Conservation (phyloP, 2,113 vertebrate species). For the Rhinoderma darwinii region DNA sequence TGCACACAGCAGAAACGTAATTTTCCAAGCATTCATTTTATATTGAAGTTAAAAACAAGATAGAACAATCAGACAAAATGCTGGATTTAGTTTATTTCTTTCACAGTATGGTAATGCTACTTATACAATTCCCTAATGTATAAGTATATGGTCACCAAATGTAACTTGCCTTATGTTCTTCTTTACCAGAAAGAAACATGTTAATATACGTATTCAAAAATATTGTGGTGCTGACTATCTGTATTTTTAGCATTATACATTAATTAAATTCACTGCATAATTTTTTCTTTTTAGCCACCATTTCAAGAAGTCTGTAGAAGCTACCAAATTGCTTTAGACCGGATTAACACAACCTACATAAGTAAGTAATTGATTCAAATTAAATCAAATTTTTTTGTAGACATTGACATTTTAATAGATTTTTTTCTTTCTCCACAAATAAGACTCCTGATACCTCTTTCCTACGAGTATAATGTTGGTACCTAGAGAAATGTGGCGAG, state of each 20-base stretch:
- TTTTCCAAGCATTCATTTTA: too few relatives aligned
- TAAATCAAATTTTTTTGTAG: neutral
- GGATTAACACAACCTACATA: neutral
- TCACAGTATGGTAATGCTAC: too few relatives aligned
- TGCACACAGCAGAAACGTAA: too few relatives aligned
- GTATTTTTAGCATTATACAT: neutral
- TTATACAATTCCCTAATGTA: neutral
- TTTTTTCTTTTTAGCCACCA: neutral
- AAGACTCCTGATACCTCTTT: too few relatives aligned
- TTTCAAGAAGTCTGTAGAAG: neutral
- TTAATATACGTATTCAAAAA: too few relatives aligned
- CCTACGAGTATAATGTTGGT: too few relatives aligned
- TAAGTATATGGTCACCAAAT: neutral
- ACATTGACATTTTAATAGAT: neutral
- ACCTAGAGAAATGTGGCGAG: too few relatives aligned
- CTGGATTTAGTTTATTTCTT: too few relatives aligned
- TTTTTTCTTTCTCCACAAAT: too few relatives aligned
- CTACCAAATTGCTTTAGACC: neutral
- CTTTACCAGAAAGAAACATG: neutral
- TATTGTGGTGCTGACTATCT: too few relatives aligned
- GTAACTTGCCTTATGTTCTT: neutral
- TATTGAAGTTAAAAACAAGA: too few relatives aligned
- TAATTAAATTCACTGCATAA: neutral
- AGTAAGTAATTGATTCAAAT: neutral
- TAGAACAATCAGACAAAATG: too few relatives aligned